These are phyloP conservation scores for Sturnus vulgaris DNA, from an alignment of 2,113 vertebrate genomes.

Conservation along the genomic window DNA sequence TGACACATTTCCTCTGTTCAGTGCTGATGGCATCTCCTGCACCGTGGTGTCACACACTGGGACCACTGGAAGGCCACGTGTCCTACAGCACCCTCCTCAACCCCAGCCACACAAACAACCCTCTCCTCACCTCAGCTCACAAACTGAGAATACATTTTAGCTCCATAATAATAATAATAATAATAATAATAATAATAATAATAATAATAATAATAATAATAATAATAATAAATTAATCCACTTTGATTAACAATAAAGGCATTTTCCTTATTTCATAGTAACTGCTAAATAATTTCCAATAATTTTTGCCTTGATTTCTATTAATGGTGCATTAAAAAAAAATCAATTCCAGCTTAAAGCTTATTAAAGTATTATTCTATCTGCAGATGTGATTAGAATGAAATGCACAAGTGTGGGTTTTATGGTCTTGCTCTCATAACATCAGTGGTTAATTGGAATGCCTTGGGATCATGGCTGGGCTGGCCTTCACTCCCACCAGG, in stretches of 20 bases:
- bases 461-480: not conserved
- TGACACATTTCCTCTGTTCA: no score
- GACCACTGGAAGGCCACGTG: not conserved
- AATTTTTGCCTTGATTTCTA: not conserved
- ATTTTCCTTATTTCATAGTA: conserved; percentile 10
- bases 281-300: not conserved
- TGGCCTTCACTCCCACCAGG: not conserved
- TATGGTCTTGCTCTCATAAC: not conserved
- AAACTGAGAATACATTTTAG: not conserved
- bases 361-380: conserved; percentile 43
- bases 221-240: not conserved
- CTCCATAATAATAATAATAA: not conserved
- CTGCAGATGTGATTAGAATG: conserved; percentile 30
- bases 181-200: not conserved
- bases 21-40: no score
- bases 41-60: not conserved
- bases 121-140: not conserved
- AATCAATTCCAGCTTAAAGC: conserved; percentile 22
- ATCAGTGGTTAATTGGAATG: not conserved
- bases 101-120: not conserved
- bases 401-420: not conserved
- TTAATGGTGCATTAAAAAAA: not conserved
- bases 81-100: not conserved
- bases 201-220: not conserved
- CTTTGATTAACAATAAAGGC: not conserved